Percentiles rank a stretch among this genome's conserved stretches.
Conservation (phyloP, 2,888 invertebrate species). For the Melitaea athalia region DNA sequence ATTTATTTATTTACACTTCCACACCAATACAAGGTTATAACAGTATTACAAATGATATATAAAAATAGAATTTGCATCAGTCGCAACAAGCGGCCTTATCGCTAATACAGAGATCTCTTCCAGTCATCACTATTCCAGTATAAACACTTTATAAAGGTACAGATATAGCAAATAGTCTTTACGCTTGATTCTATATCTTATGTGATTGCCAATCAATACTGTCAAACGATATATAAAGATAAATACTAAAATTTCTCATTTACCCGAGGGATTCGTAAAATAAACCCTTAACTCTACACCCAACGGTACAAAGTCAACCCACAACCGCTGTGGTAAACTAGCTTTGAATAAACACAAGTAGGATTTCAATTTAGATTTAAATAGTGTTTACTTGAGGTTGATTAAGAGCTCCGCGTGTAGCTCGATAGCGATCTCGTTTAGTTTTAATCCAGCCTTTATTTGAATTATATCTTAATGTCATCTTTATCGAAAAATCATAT, state of each 20-base stretch:
- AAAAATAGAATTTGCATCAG: too few species aligned
- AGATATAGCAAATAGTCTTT: too few species aligned
- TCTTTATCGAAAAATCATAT: too few species aligned
- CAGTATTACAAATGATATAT: too few species aligned
- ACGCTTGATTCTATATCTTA: neutral
- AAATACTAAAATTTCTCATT: neutral
- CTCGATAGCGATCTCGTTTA: neutral
- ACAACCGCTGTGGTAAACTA: slow-evolving; percentile 12
- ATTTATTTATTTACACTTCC: too few species aligned
- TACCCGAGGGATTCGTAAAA: neutral
- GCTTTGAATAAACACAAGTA: slow-evolving; percentile 9
- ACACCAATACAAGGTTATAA: too few species aligned
- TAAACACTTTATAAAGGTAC: too few species aligned
- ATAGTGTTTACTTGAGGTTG: slow-evolving; percentile 12
- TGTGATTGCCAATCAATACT: neutral
- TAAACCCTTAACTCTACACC: slow-evolving; percentile 7
- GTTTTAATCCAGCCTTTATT: neutral
- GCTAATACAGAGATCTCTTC: too few species aligned
- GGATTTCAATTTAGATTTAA: slow-evolving; percentile 13
- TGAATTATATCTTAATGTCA: neutral
- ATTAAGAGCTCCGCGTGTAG: slow-evolving; percentile 7
- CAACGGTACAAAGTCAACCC: slow-evolving; percentile 13
- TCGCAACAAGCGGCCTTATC: too few species aligned
- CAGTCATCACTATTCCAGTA: too few species aligned
- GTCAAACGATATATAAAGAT: too few species aligned